A percentile compares a stretch with the other conserved stretches of the same genome.
Evolutionary conservation across 2,113 vertebrate genomes (phyloP).

Genomic region (Neolamprologus ventralis): DNA sequence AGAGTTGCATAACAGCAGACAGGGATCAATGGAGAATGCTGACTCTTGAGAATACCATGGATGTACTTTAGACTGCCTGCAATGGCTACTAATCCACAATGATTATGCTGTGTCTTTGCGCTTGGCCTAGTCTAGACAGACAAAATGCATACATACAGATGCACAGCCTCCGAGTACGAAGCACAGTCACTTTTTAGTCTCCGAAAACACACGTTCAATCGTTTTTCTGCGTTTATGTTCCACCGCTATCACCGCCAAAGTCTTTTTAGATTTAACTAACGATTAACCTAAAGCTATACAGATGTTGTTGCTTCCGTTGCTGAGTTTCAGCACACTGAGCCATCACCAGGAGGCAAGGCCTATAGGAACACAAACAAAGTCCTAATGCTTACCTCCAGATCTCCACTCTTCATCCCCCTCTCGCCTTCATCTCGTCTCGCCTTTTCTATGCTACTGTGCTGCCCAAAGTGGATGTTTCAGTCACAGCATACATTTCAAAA

Average conservation of each 20-base stretch:
- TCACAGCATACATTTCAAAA: slow-evolving; percentile 18
- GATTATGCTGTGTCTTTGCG: slow-evolving; percentile 48
- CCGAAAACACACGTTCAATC: background rate
- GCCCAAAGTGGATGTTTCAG: slow-evolving; percentile 15
- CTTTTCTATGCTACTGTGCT: background rate
- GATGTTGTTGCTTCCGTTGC: slow-evolving; percentile 32
- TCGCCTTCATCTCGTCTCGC: slow-evolving; percentile 7
- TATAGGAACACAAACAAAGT: slow-evolving; percentile 44
- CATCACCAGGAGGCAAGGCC: slow-evolving; percentile 46
- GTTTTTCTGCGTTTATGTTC: background rate
- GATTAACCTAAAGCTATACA: slow-evolving; percentile 34
- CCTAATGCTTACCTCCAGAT: slow-evolving; percentile 37
- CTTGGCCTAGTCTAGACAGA: slow-evolving; percentile 44
- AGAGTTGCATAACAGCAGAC: slow-evolving; percentile 47
- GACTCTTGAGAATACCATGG: slow-evolving; percentile 47
- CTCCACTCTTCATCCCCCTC: background rate
- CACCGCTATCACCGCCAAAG: background rate
- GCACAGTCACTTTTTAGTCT: background rate
- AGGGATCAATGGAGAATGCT: slow-evolving; percentile 61
- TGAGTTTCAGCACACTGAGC: slow-evolving; percentile 20
- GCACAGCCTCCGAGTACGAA: background rate
- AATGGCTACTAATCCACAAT: slow-evolving; percentile 57
- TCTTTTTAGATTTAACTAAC: slow-evolving; percentile 19
- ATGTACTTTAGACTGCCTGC: slow-evolving; percentile 37
- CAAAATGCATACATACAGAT: background rate